Evolutionary conservation across 2,113 vertebrate species (phyloP).

Genomic region (Synodontis membranacea): DNA sequence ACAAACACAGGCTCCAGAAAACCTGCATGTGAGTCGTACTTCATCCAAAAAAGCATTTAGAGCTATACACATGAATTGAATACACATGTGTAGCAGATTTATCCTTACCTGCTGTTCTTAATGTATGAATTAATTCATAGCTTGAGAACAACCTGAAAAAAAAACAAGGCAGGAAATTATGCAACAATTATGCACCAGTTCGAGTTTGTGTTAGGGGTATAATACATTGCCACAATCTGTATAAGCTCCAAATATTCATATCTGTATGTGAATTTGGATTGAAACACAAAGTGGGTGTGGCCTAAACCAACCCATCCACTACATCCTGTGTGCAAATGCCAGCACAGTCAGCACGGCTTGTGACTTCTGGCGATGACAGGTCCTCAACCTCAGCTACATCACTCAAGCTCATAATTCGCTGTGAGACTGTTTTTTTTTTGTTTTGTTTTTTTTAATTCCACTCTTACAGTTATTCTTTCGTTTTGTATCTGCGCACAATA

Average conservation of each 20-base stretch:
- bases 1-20: conserved; percentile 39
- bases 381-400: background rate
- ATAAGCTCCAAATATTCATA: background rate
- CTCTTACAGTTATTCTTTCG: background rate
- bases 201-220: background rate
- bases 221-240: background rate
- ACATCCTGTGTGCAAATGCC: background rate
- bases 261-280: background rate
- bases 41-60: conserved; percentile 21
- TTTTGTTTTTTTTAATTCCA: too few species aligned
- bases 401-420: background rate
- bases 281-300: background rate
- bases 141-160: background rate
- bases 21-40: conserved; percentile 6
- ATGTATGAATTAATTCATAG: background rate
- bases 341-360: background rate
- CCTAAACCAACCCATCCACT: background rate
- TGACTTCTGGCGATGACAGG: background rate
- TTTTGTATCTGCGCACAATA: background rate
- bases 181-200: background rate
- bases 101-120: conserved; percentile 7
- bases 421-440: background rate
- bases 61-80: conserved; percentile 15
- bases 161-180: background rate
- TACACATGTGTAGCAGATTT: conserved; percentile 21